These are phyloP conservation scores for Drosophila cognata DNA, from an alignment of 2,888 invertebrate genomes.

Conservation along the genomic window DNA sequence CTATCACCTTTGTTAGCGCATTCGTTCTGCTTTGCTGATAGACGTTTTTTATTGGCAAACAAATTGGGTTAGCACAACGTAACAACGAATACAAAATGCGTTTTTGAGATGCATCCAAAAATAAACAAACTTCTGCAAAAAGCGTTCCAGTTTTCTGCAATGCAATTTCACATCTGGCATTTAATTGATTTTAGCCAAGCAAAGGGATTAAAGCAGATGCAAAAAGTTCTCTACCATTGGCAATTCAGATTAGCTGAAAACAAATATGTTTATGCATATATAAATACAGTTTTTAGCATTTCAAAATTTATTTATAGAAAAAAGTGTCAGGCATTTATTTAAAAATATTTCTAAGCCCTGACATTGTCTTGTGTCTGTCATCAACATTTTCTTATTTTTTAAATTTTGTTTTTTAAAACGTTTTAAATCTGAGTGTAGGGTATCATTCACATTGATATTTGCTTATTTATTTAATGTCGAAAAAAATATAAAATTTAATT, in stretches of 20 bases:
- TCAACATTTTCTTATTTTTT: background rate
- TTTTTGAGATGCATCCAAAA: background rate
- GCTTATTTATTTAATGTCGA: background rate
- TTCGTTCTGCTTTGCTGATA: background rate
- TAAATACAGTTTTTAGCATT: background rate
- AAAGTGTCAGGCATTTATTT: background rate
- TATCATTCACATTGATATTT: background rate
- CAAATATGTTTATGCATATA: background rate
- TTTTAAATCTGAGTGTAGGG: background rate
- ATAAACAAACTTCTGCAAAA: background rate
- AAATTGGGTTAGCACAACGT: background rate
- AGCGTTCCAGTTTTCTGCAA: background rate
- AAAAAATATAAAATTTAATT: background rate
- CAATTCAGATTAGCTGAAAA: background rate
- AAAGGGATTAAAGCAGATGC: background rate
- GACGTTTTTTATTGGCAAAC: background rate
- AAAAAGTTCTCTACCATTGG: background rate
- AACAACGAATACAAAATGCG: background rate
- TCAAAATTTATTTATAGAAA: background rate
- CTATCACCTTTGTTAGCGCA: background rate
- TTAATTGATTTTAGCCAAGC: background rate
- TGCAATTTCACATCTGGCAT: background rate
- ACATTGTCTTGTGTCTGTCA: background rate
- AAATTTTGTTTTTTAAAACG: background rate
- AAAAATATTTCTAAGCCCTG: background rate